phyloP scores from a whole-genome alignment of 1,140 invertebrate genomes.

The Odontomachus brunneus region DNA sequence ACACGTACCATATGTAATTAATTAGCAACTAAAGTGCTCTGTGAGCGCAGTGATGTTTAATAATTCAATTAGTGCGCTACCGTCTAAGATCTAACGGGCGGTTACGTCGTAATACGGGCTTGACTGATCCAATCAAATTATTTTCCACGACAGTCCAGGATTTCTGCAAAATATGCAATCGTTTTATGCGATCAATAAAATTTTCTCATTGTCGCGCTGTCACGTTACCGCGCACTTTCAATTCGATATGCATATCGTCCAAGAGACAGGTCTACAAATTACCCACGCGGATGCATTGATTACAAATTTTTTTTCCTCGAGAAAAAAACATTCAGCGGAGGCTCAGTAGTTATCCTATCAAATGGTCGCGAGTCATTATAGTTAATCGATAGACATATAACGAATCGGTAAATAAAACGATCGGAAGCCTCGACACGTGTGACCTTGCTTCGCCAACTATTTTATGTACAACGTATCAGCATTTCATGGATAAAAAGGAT shows the following conservation, averaged over 20 bases:
- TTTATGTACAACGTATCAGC: not conserved
- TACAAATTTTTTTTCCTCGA: constrained; percentile 17
- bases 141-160: not conserved
- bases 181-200: constrained; percentile 31
- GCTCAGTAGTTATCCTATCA: constrained; percentile 25
- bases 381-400: constrained; percentile 47
- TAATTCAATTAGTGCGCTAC: constrained; percentile 2
- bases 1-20: constrained; percentile 12
- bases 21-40: constrained; percentile 4
- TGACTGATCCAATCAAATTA: constrained; percentile 9
- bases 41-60: not conserved
- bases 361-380: constrained; percentile 12
- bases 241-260: not conserved
- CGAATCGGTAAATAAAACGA: constrained; percentile 17
- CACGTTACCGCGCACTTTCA: not conserved
- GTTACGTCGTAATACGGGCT: not conserved
- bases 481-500: not conserved
- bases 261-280: constrained; percentile 11
- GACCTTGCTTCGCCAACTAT: constrained; percentile 16
- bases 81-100: no score
- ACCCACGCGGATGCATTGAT: constrained; percentile 8
- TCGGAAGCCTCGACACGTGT: constrained; percentile 18
- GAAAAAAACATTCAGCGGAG: not conserved
- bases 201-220: not conserved
- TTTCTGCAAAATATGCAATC: not conserved